Percentiles rank a stretch among this genome's conserved stretches.
Conservation (phyloP, 1,140 invertebrate species). For the Lepeophtheirus salmonis region DNA sequence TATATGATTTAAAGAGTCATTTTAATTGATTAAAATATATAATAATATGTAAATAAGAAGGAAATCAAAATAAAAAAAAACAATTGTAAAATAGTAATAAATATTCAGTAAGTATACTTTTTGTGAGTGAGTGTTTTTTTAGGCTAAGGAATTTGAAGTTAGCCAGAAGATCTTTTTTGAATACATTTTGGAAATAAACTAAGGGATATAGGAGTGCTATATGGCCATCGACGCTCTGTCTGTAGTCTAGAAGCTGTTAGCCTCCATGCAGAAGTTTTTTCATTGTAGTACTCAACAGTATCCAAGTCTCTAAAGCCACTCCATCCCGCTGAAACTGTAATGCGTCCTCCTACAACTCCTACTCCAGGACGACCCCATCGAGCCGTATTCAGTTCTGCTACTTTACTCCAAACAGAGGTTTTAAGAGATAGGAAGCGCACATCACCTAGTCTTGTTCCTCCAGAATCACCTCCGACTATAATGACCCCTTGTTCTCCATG, state of each 20-base stretch:
- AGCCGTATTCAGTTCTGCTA: slow-evolving; percentile 14
- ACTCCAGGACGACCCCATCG: slow-evolving; percentile 15
- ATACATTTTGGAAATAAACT: slow-evolving; percentile 4
- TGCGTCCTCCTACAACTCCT: slow-evolving; percentile 3
- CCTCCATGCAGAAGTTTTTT: slow-evolving; percentile 4
- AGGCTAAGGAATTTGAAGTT: no score
- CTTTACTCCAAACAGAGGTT: slow-evolving; percentile 10
- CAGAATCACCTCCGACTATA: slow-evolving; percentile 15
- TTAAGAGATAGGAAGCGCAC: slow-evolving; percentile 4
- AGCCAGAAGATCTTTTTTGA: not conserved
- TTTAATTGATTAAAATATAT: no score
- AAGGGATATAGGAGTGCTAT: slow-evolving; percentile 1
- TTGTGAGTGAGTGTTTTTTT: no score
- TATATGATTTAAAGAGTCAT: no score
- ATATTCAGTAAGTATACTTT: no score
- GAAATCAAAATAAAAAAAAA: no score
- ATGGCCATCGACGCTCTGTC: slow-evolving; percentile 12
- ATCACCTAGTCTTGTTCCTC: slow-evolving; percentile 3
- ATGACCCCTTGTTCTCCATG: slow-evolving; percentile 14
- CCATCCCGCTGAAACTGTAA: slow-evolving; percentile 14
- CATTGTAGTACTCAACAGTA: slow-evolving; percentile 15
- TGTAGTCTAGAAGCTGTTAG: not conserved
- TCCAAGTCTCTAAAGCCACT: slow-evolving; percentile 1
- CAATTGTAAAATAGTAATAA: no score
- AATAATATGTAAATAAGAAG: no score